phyloP scores from a whole-genome alignment of 2,797 vertebrate genomes.

The Channa striata region DNA sequence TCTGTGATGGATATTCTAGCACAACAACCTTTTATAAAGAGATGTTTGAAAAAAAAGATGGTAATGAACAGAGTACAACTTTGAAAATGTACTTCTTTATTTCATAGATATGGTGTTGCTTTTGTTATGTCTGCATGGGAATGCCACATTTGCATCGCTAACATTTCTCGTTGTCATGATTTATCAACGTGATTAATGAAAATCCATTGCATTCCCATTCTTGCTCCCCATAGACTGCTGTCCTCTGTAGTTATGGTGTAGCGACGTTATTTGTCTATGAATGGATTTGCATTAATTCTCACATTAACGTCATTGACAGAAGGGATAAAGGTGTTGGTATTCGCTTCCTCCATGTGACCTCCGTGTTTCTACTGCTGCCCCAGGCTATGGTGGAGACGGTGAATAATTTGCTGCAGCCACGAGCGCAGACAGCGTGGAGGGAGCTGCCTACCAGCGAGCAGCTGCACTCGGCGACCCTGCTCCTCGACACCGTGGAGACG shows the following conservation, averaged over 20 bases:
- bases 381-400: constrained; percentile 99
- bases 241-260: constrained; percentile 28
- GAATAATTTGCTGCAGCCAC: constrained; percentile 96
- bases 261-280: constrained; percentile 24
- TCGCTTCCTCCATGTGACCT: constrained; percentile 58
- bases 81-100: constrained; percentile 32
- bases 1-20: constrained; percentile 61
- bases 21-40: constrained; percentile 35
- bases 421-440: constrained; percentile 92
- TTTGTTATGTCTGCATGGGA: constrained; percentile 69
- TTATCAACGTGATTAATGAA: constrained; percentile 69
- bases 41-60: neutral
- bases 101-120: constrained; percentile 27
- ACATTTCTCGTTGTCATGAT: constrained; percentile 55
- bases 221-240: constrained; percentile 56
- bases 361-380: constrained; percentile 60
- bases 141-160: constrained; percentile 69
- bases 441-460: constrained; percentile 93
- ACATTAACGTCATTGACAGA: constrained; percentile 31
- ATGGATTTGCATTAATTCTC: constrained; percentile 53
- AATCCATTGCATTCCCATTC: constrained; percentile 39
- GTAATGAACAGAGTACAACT: constrained; percentile 27
- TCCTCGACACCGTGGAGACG: constrained; percentile 96
- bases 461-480: constrained; percentile 93
- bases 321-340: constrained; percentile 28